phyloP scores from a whole-genome alignment of 2,888 invertebrate genomes.

The Synanthedon formicaeformis region DNA sequence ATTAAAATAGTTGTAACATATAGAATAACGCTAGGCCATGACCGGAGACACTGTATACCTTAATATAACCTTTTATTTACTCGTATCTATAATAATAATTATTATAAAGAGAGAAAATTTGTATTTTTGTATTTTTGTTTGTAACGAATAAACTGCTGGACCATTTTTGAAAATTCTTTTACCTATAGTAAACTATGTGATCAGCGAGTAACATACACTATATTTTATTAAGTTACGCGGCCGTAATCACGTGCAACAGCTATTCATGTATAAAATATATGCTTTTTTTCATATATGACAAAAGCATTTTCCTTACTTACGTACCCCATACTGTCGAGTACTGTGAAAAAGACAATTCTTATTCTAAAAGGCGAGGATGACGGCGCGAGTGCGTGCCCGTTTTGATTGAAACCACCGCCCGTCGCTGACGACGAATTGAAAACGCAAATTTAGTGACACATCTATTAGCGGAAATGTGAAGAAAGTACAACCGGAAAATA shows the following conservation, averaged over 20 bases:
- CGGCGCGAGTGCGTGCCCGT: constrained; percentile 62
- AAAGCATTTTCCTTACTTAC: constrained; percentile 32
- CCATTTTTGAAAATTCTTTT: too few relatives aligned
- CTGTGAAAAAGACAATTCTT: constrained; percentile 69
- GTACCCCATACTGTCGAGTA: constrained; percentile 36
- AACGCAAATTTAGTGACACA: constrained; percentile 66
- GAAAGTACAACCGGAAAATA: constrained; percentile 45
- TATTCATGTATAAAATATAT: neutral
- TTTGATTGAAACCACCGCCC: constrained; percentile 54
- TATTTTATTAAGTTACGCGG: too few relatives aligned
- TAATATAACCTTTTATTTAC: too few relatives aligned
- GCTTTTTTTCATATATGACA: neutral
- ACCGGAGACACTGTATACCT: too few relatives aligned
- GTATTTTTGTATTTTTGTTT: too few relatives aligned
- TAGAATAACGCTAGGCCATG: too few relatives aligned
- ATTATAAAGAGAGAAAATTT: too few relatives aligned
- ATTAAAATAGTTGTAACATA: too few relatives aligned
- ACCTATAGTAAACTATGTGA: too few relatives aligned
- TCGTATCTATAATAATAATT: too few relatives aligned
- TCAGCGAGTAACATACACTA: too few relatives aligned
- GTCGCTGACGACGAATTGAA: constrained; percentile 54
- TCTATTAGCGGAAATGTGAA: constrained; percentile 60
- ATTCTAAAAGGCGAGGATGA: constrained; percentile 67
- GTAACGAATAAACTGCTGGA: neutral
- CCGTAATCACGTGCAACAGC: too few relatives aligned